Base-by-base conservation (phyloP, 2,888 invertebrate genomes). In the Netelia inedita region DNA sequence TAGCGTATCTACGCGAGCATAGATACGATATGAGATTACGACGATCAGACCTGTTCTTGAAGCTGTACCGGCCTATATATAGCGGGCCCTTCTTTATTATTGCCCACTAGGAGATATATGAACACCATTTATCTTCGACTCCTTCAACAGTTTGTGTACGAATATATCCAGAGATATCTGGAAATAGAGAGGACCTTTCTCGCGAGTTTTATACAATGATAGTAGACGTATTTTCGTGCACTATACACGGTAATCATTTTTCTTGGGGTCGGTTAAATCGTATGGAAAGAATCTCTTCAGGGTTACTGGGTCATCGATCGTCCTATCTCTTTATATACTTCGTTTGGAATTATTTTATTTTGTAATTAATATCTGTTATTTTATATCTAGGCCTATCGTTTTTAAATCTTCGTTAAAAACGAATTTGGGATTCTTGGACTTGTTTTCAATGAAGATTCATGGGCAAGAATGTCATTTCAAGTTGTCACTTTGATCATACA, bases 11-110 rank as follows among this genome's bases (percentile, higher is more conserved):
- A 46, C 14, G 14, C 14, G 11, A 14, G 14, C 14, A 46, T 46
- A 46, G 46, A 46, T 46, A 46, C 55, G 53, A 71, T 57, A 71
- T 28, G 68, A 59, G 46, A 78, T 78, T 68, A 78, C 61, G 59
- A 66, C 43, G 53, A 66, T 21, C 68, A 11, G 8, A 9, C 10
- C 28, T 59, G 72, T 35, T 72, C 55, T 55, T 21, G 23, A 28
- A n/a, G n/a, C 43, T 21, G 46, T n/a, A 55, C 55, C 55, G 65
- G 14, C n/a, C 35, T 19, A 28, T 55, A 16, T 41, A n/a, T n/a
- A 16, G 65, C 16, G 16, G n/a, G 16, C 63, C 63, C 35, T 28
- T n/a, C 21, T n/a, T 35, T 14, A 11, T 57, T 19, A 35, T 65
- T 35, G 61, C 61, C 8, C 21, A 6, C 28, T n/a, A n/a, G 28